Evolutionary conservation across 2,797 vertebrate genomes (phyloP).

Genomic region (Sebastes matsubarae): DNA sequence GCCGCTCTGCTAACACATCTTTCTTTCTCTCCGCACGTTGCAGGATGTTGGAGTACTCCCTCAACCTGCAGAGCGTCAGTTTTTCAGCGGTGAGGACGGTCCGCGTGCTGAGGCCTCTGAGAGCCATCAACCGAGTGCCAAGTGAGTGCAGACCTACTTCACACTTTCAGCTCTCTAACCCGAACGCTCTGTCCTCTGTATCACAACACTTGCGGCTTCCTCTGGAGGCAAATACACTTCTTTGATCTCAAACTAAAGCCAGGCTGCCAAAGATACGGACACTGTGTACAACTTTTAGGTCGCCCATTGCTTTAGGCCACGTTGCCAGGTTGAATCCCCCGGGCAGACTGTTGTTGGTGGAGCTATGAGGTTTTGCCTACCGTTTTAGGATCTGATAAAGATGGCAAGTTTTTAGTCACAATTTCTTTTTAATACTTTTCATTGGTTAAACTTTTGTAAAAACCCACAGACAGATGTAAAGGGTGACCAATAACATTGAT

Average conservation of each 20-base stretch:
- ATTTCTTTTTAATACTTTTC: too few species aligned
- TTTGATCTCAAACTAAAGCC: neutral
- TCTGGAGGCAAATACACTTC: neutral
- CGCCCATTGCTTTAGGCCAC: neutral
- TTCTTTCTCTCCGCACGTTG: conserved; percentile 38
- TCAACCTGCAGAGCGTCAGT: conserved; percentile 97
- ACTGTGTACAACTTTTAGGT: neutral
- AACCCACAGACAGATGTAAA: neutral
- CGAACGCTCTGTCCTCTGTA: conserved; percentile 7
- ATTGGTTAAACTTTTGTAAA: neutral
- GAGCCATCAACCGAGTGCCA: conserved; percentile 98
- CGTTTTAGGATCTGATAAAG: neutral
- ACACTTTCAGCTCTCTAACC: neutral
- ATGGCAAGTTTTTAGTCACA: neutral
- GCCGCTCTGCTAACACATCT: neutral
- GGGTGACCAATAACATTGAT: neutral
- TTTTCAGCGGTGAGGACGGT: conserved; percentile 97
- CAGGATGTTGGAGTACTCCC: conserved; percentile 99
- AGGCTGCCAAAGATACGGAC: neutral
- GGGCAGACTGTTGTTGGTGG: neutral
- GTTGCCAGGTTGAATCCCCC: neutral
- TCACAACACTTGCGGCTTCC: neutral
- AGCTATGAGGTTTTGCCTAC: neutral
- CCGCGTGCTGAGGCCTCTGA: conserved; percentile 93
- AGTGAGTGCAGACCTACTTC: conserved; percentile 87